Percentiles rank a stretch among this genome's conserved stretches.
Conservation (phyloP, 2,113 vertebrate genomes). For the Labeo catla region DNA sequence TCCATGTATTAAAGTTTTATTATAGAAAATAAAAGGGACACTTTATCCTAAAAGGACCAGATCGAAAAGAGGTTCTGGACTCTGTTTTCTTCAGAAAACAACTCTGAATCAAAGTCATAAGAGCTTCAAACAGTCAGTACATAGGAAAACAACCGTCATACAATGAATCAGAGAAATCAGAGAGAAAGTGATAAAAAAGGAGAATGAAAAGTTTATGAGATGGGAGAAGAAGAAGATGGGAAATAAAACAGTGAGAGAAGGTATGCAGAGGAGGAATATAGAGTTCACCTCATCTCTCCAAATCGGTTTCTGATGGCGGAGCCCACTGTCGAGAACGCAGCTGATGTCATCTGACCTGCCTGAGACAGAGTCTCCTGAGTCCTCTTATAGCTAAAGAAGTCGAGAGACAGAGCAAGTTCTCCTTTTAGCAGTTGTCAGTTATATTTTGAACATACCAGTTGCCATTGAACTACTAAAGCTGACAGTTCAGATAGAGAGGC, state of each 20-base stretch:
- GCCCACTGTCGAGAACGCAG: conserved; percentile 86
- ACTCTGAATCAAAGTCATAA: background rate
- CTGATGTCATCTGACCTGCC: conserved; percentile 90
- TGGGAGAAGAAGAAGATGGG: background rate
- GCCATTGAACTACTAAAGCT: background rate
- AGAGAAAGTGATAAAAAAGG: background rate
- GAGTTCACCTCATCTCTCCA: conserved; percentile 88
- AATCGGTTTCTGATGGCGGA: conserved; percentile 88
- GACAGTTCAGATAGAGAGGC: background rate
- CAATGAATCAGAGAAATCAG: background rate
- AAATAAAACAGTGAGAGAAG: background rate
- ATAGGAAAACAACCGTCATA: background rate
- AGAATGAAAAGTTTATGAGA: conserved; percentile 35
- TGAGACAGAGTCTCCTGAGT: conserved; percentile 92
- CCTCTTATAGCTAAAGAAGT: conserved; percentile 84
- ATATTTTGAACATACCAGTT: background rate
- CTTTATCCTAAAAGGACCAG: background rate
- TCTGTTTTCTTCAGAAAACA: background rate
- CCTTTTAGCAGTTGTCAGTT: background rate
- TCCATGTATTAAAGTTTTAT: background rate
- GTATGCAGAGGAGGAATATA: background rate
- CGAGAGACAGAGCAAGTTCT: conserved; percentile 19
- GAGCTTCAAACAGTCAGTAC: background rate
- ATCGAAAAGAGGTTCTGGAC: background rate
- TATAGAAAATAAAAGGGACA: background rate